Evolutionary conservation across 2,113 vertebrate species (phyloP).

Genomic region (Nyctereutes procyonoides): DNA sequence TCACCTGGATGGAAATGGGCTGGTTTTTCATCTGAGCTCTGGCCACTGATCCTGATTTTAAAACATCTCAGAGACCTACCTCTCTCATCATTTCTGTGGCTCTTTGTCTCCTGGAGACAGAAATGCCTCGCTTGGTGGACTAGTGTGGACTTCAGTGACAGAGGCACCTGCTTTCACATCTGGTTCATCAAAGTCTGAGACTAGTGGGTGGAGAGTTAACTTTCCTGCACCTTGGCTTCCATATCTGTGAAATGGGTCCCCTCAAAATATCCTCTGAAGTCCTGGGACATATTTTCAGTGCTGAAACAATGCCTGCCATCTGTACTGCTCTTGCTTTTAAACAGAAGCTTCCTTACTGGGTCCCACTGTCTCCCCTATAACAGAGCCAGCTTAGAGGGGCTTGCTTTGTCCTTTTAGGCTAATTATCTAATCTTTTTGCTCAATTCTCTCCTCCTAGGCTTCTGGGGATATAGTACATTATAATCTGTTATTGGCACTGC

Average conservation of each 20-base stretch:
- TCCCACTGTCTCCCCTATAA: too few species aligned
- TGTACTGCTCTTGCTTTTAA: not conserved
- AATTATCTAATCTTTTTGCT: not conserved
- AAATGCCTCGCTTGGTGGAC: not conserved
- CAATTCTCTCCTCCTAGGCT: constrained; percentile 5
- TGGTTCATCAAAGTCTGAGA: not conserved
- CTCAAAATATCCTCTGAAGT: not conserved
- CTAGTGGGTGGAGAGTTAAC: not conserved
- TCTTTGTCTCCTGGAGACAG: not conserved
- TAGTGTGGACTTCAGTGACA: not conserved
- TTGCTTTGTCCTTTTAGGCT: not conserved
- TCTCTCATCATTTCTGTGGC: not conserved
- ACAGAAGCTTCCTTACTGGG: not conserved
- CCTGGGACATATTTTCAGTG: not conserved
- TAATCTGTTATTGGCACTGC: constrained; percentile 34
- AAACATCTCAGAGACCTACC: not conserved
- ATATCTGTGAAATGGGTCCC: not conserved
- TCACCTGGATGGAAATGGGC: not conserved
- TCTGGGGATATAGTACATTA: not conserved
- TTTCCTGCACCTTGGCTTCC: not conserved
- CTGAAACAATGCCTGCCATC: not conserved
- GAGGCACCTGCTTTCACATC: not conserved
- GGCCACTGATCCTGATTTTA: not conserved
- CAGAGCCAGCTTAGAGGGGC: not conserved
- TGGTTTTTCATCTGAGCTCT: not conserved